These are phyloP conservation scores for Cygnus atratus DNA, from an alignment of 2,113 vertebrate species.

Conservation along the genomic window DNA sequence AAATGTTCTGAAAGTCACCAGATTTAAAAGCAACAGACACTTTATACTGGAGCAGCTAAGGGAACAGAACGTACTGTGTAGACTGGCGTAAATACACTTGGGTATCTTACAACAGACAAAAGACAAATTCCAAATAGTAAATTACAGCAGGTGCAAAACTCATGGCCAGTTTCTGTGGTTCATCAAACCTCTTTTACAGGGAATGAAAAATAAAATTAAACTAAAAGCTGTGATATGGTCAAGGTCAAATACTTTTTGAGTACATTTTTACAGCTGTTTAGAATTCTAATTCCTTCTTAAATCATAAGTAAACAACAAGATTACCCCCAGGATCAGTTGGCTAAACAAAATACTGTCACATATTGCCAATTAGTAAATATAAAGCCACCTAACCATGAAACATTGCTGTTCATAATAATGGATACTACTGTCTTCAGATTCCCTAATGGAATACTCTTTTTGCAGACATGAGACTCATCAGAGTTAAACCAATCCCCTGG, in stretches of 20 bases:
- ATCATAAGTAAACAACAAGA: not conserved
- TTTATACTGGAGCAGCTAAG: not conserved
- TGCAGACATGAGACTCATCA: not conserved
- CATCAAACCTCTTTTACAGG: not conserved
- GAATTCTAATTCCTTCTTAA: conserved; percentile 10
- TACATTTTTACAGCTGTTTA: not conserved
- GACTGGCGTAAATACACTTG: not conserved
- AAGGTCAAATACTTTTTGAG: conserved; percentile 8
- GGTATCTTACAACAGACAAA: not conserved
- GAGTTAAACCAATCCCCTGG: not conserved
- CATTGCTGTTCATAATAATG: not conserved
- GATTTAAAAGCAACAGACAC: not conserved
- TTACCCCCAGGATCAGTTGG: not conserved
- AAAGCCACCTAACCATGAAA: not conserved
- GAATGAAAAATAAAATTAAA: conserved; percentile 30
- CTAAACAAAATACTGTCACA: not conserved
- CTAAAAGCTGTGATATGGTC: not conserved
- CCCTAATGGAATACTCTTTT: not conserved
- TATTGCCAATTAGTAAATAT: not conserved
- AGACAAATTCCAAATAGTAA: not conserved
- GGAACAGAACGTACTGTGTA: not conserved
- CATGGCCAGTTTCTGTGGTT: not conserved
- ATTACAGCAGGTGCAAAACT: not conserved
- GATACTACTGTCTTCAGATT: not conserved
- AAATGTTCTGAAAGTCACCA: not conserved